Evolutionary conservation across 2,888 invertebrate species (phyloP).

Genomic region (Lordiphosa andalusiaca): DNA sequence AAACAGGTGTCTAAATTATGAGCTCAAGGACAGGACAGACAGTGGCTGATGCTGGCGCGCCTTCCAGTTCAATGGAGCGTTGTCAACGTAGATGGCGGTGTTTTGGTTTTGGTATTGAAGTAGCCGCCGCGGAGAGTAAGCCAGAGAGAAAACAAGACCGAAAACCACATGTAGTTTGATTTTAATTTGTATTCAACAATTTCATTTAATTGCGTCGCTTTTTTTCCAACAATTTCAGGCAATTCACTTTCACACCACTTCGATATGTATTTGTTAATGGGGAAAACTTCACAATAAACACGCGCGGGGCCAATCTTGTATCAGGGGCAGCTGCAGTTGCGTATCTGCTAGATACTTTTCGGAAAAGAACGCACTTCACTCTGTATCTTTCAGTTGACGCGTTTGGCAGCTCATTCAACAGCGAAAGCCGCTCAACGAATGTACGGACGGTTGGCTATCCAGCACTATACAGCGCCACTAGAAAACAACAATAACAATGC

Average conservation of each 20-base stretch:
- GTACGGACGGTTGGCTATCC: constrained; percentile 33
- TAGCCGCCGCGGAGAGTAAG: constrained; percentile 8
- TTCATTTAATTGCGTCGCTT: constrained; percentile 66
- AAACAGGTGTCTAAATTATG: constrained; percentile 66
- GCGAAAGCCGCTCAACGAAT: constrained; percentile 72
- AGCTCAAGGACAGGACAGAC: constrained; percentile 66
- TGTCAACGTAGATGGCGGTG: constrained; percentile 7
- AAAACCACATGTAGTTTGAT: constrained; percentile 38
- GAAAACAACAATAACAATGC: constrained; percentile 30
- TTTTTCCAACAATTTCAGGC: constrained; percentile 25
- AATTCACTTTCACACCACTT: constrained; percentile 67
- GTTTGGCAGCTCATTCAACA: constrained; percentile 59
- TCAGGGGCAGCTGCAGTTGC: constrained; percentile 56
- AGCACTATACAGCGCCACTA: constrained; percentile 13
- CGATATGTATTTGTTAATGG: constrained; percentile 34
- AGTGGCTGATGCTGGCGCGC: constrained; percentile 28
- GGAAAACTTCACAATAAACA: constrained; percentile 41
- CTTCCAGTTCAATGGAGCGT: constrained; percentile 50
- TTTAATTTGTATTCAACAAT: constrained; percentile 32
- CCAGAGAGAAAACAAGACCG: constrained; percentile 16
- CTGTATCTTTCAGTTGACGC: constrained; percentile 21
- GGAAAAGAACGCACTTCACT: constrained; percentile 14
- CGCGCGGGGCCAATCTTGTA: constrained; percentile 39
- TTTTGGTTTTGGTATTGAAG: constrained; percentile 28
- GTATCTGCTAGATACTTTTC: constrained; percentile 40